phyloP scores from a whole-genome alignment of 2,888 invertebrate species.

The Vannuccia rotundouncinata region DNA sequence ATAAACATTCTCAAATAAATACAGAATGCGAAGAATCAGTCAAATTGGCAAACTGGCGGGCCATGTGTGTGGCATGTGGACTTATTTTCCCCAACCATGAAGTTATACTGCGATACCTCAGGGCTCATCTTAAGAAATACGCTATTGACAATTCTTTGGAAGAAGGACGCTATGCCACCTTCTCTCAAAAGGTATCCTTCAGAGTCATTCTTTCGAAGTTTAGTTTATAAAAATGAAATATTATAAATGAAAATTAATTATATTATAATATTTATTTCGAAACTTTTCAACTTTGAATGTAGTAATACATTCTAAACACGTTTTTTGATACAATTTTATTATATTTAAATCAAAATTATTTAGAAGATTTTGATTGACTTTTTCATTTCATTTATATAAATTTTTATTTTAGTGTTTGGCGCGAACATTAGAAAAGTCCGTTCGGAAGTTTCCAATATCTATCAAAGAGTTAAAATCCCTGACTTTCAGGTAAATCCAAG shows the following conservation, averaged over 20 bases:
- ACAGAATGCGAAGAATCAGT: constrained; percentile 4
- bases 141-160: neutral
- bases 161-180: neutral
- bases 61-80: constrained; percentile 1
- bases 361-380: too few relatives aligned
- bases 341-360: too few relatives aligned
- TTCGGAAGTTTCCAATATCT: neutral
- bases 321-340: too few relatives aligned
- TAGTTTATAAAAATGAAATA: too few relatives aligned
- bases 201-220: too few relatives aligned
- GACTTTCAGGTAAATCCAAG: neutral
- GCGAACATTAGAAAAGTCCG: neutral
- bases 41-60: neutral
- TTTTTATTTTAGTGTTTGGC: constrained; percentile 3
- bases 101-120: neutral
- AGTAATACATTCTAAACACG: too few relatives aligned
- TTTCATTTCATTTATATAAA: too few relatives aligned
- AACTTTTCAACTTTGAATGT: too few relatives aligned
- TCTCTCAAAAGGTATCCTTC: constrained; percentile 8
- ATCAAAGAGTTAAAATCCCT: neutral
- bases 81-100: constrained; percentile 1
- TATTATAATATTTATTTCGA: too few relatives aligned
- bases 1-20: too few relatives aligned
- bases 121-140: constrained; percentile 4
- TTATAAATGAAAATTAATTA: too few relatives aligned